Percentiles rank a stretch among this genome's conserved stretches.
Evolutionary conservation across 2,113 vertebrate genomes (phyloP).

Genomic region (Apteryx mantelli): DNA sequence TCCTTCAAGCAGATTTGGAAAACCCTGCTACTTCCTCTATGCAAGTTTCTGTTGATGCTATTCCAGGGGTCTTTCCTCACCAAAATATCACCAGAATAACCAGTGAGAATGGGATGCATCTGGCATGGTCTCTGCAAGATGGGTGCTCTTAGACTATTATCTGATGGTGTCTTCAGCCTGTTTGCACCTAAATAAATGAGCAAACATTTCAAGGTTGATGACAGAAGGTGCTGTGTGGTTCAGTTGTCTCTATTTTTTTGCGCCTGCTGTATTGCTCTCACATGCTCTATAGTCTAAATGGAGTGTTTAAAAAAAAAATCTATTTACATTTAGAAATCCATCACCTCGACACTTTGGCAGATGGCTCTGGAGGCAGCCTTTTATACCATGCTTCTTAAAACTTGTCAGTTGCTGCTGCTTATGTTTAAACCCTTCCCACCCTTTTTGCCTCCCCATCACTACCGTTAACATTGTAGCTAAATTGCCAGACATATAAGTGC

Average conservation of each 20-base stretch:
- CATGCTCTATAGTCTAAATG: not conserved
- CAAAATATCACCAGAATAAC: not conserved
- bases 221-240: not conserved
- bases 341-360: slow-evolving; percentile 20
- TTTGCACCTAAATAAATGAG: not conserved
- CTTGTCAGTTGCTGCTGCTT: not conserved
- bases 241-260: not conserved
- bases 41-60: not conserved
- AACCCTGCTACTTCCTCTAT: accelerated
- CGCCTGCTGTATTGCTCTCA: not conserved
- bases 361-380: not conserved
- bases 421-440: not conserved
- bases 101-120: not conserved
- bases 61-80: not conserved
- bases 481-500: slow-evolving; percentile 6
- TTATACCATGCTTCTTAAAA: not conserved
- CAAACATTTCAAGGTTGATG: not conserved
- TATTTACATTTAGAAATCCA: slow-evolving; percentile 20
- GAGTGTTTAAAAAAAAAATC: not conserved
- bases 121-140: not conserved
- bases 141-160: not conserved
- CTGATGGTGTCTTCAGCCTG: not conserved
- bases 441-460: not conserved
- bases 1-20: not conserved
- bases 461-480: not conserved